A percentile compares a stretch with the other conserved stretches of the same genome.
phyloP scores from a whole-genome alignment of 1,140 invertebrate genomes.

The Achatina immaculata region DNA sequence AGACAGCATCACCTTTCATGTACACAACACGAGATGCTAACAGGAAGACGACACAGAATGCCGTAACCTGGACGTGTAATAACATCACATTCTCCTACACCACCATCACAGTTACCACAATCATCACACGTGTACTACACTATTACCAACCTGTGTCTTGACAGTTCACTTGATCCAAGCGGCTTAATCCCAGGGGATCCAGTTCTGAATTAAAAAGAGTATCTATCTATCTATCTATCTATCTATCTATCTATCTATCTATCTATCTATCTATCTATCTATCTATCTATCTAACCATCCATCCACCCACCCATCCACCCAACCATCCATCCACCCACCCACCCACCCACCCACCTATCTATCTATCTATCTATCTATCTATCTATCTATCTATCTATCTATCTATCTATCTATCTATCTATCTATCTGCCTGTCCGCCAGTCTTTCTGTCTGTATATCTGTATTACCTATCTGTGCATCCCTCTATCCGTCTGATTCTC shows the following conservation, averaged over 20 bases:
- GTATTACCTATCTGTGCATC: background rate
- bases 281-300: background rate
- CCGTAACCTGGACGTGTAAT: too few species aligned
- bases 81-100: too few species aligned
- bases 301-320: background rate
- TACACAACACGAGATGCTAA: too few species aligned
- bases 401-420: slow-evolving; percentile 3
- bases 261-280: slow-evolving; percentile 13
- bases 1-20: too few species aligned
- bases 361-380: slow-evolving; percentile 21
- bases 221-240: slow-evolving; percentile 24
- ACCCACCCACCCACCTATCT: background rate
- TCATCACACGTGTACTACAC: too few species aligned
- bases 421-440: background rate
- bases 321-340: too few species aligned
- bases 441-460: slow-evolving; percentile 8
- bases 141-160: too few species aligned
- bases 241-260: slow-evolving; percentile 21
- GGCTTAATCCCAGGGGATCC: too few species aligned
- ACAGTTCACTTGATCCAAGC: too few species aligned
- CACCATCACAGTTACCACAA: too few species aligned
- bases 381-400: slow-evolving; percentile 16
- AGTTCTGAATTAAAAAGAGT: too few species aligned
- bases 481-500: background rate
- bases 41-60: too few species aligned